Evolutionary conservation across 1,140 invertebrate genomes (phyloP), one percentile per base, ranked within the genome.

Genomic region (Drosophila sturtevanti): DNA sequence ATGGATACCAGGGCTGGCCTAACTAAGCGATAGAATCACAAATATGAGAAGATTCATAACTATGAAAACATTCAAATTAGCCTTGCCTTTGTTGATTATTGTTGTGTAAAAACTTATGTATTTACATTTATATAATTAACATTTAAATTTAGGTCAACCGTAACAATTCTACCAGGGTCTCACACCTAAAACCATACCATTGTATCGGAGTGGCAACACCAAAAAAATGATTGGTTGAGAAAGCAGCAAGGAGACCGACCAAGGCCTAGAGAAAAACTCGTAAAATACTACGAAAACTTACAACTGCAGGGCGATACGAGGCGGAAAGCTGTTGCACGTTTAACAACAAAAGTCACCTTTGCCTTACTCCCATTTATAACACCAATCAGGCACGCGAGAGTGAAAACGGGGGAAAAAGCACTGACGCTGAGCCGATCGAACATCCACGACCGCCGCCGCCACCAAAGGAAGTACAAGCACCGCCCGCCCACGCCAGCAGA

Each of bases 261-360:
- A 48, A 48, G 41, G 41, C 41, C 41, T 48, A 48, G 41, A 69
- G 63, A 76, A 81, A 87, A 87, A 86, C 65, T 79, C 67, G 72
- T 87, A 81, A 87, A 69, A 78, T 82, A 71, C 60, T 66, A 76
- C 75, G 82, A 86, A 89, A 79, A 82, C 82, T 64, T 82, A 77
- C 63, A 86, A 86, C 79, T 86, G 82, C 82, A 71, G 65, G 78
- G 72, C 52, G 38, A 54, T 55, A 35, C 62, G 41, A 70, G 51
- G n/a, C 63, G 68, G 76, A 74, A 69, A 72, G 63, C 82, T 77
- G 79, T 86, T 81, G 65, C 55, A 66, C 69, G 52, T 35, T 58
- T n/a, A 63, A 70, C 67, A 54, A 65, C 73, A 59, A 22, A 22
- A 55, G 38, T 56, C 68, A 68, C 22, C 35, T 60, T 77, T 61